Evolutionary conservation across 1,140 invertebrate species (phyloP), one percentile per base, ranked within the genome.

Genomic region (Aricia agestis): DNA sequence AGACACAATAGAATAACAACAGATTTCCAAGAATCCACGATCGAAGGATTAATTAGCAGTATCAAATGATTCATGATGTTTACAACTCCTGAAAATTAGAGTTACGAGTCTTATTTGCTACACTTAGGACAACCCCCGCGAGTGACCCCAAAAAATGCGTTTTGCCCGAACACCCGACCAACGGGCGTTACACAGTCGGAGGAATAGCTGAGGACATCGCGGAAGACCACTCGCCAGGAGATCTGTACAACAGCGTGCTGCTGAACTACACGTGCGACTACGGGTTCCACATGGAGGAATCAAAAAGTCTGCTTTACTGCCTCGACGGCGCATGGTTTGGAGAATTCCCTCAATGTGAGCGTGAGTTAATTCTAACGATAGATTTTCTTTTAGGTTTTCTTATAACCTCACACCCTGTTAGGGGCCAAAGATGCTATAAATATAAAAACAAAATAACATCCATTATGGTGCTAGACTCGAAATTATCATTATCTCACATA

Each of bases 241-340:
- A 11, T 0, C 10, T 11, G 10, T 63, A 63, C 59, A 2, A 4
- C 59, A 63, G 59, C 10, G 59, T 63, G 2, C 59, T 63, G 10
- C 59, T 63, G 18, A 63, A 63, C 59, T 63, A 63, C 17, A 63
- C 59, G 1, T 63, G 59, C 19, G 59, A 19, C 19, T 63, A 63
- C 59, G 19, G 59, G 1, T 63, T 18, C 59, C 19, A 63, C 17
- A 11, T 63, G 59, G 18, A 10, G 4, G 18, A 25, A 7, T n/a
- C 17, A 2, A 59, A 59, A 18, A 59, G n/a, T 13, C 18, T 63
- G 18, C 17, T 63, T 6, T 63, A 63, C 17, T 63, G 59, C 19
- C 59, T 63, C 17, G 19, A 63, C 6, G 59, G 59, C 5, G 25
- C 18, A 5, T 63, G 59, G 59, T 63, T 63, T 7, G 59, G 59